Evolutionary conservation across 2,888 invertebrate species (phyloP).

Genomic region (Lepeophtheirus nordmannii): DNA sequence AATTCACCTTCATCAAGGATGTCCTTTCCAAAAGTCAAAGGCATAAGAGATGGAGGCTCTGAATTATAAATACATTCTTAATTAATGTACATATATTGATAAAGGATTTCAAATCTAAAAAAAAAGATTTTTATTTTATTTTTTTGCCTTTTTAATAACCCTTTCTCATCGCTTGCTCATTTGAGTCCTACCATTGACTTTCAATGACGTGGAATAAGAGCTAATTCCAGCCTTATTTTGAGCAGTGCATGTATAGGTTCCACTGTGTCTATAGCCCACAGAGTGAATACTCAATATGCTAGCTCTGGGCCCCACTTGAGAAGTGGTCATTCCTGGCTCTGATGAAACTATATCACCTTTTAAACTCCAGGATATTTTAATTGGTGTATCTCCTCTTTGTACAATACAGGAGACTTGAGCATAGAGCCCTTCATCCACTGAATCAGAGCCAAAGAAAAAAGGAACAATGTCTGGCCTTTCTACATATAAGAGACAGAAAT

Average conservation of each 20-base stretch:
- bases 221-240: slow-evolving; percentile 34
- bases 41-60: slow-evolving; percentile 42
- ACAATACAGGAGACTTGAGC: slow-evolving; percentile 28
- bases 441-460: slow-evolving; percentile 25
- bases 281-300: slow-evolving; percentile 52
- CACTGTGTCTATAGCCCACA: slow-evolving; percentile 42
- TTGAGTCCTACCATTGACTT: slow-evolving; percentile 38
- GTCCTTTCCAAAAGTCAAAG: slow-evolving; percentile 40
- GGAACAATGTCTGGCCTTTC: slow-evolving; percentile 19
- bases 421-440: slow-evolving; percentile 19
- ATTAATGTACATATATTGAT: background rate
- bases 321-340: slow-evolving; percentile 31
- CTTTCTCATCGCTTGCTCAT: background rate
- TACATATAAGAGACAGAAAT: slow-evolving; percentile 16
- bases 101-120: background rate
- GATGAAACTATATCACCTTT: slow-evolving; percentile 25
- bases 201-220: slow-evolving; percentile 33
- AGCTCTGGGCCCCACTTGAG: slow-evolving; percentile 42
- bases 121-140: background rate
- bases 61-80: background rate
- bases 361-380: slow-evolving; percentile 27
- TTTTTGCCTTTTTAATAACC: background rate
- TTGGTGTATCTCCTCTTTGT: slow-evolving; percentile 27
- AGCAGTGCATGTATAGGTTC: slow-evolving; percentile 37
- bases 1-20: slow-evolving; percentile 41